Base-by-base conservation (phyloP, 2,888 invertebrate species). In the Myopa tessellatipennis region DNA sequence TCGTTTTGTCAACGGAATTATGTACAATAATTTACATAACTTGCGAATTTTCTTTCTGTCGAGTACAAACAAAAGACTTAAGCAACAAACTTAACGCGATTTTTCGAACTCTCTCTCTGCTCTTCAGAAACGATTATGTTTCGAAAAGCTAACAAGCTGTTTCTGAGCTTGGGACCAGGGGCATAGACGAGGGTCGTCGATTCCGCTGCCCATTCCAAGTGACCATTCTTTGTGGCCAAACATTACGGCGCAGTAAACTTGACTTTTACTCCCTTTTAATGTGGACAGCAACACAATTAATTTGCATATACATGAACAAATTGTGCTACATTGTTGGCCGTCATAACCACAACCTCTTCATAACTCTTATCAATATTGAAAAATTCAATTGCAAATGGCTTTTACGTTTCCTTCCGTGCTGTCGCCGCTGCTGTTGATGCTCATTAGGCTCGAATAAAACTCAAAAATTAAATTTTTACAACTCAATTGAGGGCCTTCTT, bases 391-490 rank as follows among this genome's bases (percentile, higher is more conserved):
- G n/a, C 34, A 36, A 36, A 70, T 52, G 12, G 52, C 36, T 55
- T 70, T 36, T 55, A 14, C 52, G n/a, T 45, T 69, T 6, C 8
- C 34, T 38, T 34, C 40, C 58, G 38, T 38, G 55, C 10, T 73
- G 38, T 34, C 16, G 12, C 38, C 16, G 38, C 26, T 72, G 36
- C 45, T 45, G 26, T 6, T 45, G 72, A 38, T 16, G 55, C 18
- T 45, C 55, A 12, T 55, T 55, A 70, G 36, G 14, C 5, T 55
- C 52, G 55, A 70, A 55, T 70, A 52, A 34, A 70, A 70, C 70
- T 36, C 52, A 61, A 45, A 61, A 60, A 73, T 73, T 73, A 73
- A 60, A 73, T 73, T 38, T 61, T 73, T 45, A 73, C 60, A 61
- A 61, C 73, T 73, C 61, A 73, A 73, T 73, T 73, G 73, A 70